These are phyloP conservation scores for Sepioteuthis lessoniana DNA, from an alignment of 2,888 invertebrate genomes.

Conservation along the genomic window DNA sequence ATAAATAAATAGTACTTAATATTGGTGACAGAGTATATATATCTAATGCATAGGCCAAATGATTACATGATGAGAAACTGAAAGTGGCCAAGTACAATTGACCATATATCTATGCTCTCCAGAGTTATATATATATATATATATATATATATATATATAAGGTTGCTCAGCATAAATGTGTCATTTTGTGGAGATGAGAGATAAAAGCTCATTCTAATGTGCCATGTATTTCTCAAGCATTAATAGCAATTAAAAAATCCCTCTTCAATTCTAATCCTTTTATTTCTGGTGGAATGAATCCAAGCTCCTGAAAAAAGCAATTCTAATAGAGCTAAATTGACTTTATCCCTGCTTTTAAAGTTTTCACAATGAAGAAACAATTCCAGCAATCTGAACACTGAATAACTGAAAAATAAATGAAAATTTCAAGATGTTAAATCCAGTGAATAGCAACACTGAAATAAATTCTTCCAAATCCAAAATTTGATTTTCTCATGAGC, in stretches of 20 bases:
- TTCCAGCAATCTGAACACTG: neutral
- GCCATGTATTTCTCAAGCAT: too few relatives aligned
- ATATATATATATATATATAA: too few relatives aligned
- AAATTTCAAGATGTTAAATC: neutral
- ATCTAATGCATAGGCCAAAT: too few relatives aligned
- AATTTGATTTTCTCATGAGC: neutral
- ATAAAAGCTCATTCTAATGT: too few relatives aligned
- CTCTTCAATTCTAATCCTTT: neutral
- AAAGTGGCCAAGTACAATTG: too few relatives aligned
- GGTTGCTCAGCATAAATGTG: too few relatives aligned
- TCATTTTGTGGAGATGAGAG: too few relatives aligned
- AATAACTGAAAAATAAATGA: neutral
- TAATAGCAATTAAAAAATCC: neutral
- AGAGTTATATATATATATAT: too few relatives aligned
- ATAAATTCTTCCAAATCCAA: neutral
- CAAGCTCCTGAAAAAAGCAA: neutral
- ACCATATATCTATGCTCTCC: too few relatives aligned
- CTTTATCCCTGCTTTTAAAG: neutral
- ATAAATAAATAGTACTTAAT: too few relatives aligned
- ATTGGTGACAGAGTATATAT: too few relatives aligned
- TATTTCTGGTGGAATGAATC: neutral
- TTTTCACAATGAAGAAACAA: neutral
- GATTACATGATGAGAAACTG: too few relatives aligned
- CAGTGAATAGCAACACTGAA: neutral
- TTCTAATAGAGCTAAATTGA: neutral